phyloP scores from a whole-genome alignment of 2,888 invertebrate genomes.

The Isotomurus palustris region DNA sequence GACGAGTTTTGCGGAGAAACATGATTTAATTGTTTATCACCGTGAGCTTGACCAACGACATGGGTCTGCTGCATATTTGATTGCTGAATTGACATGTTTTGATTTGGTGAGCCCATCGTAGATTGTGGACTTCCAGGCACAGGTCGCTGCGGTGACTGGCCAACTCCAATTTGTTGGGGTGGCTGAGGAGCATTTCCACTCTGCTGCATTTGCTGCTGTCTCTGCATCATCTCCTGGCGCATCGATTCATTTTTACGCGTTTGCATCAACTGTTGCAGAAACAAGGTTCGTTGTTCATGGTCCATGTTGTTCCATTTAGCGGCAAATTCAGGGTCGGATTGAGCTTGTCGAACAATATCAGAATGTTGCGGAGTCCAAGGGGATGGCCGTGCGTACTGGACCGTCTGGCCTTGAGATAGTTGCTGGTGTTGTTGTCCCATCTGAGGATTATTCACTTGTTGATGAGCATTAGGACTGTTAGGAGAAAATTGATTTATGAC shows the following conservation, averaged over 20 bases:
- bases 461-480: background rate
- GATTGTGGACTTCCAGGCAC: constrained; percentile 4
- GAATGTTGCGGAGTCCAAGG: constrained; percentile 39
- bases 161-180: constrained; percentile 1
- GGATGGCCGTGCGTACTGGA: constrained; percentile 18
- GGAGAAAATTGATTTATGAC: constrained; percentile 11
- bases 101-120: constrained; percentile 13
- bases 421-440: constrained; percentile 3
- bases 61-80: constrained; percentile 11
- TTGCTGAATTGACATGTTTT: constrained; percentile 18
- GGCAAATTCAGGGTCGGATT: constrained; percentile 42
- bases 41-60: constrained; percentile 8
- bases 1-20: constrained; percentile 14
- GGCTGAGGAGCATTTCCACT: constrained; percentile 2
- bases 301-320: constrained; percentile 46
- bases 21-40: constrained; percentile 8
- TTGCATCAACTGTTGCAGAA: constrained; percentile 43
- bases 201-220: constrained; percentile 38
- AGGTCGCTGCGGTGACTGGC: constrained; percentile 17
- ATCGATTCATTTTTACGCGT: constrained; percentile 42
- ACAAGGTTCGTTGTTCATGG: constrained; percentile 31
- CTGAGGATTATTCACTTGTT: constrained; percentile 3
- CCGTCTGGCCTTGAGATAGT: constrained; percentile 3
- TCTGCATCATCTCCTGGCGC: constrained; percentile 39
- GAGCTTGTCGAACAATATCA: constrained; percentile 44